Evolutionary conservation across 2,113 vertebrate species (phyloP).

Genomic region (Thunnus maccoyii): DNA sequence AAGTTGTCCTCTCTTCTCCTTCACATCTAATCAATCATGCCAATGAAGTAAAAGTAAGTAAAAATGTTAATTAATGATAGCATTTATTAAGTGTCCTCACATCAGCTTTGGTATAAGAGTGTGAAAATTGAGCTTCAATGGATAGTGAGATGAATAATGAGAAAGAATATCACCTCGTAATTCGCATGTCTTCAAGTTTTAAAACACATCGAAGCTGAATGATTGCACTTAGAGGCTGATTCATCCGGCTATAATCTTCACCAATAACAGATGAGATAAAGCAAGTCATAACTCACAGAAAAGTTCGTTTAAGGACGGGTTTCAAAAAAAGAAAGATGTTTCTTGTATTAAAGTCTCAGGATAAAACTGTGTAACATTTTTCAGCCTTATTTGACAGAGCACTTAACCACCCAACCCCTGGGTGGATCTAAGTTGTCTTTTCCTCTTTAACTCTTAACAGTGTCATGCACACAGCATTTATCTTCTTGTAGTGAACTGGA

Average conservation of each 20-base stretch:
- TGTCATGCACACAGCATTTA: conserved; percentile 50
- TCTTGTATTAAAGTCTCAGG: conserved; percentile 4
- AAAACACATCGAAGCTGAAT: conserved; percentile 29
- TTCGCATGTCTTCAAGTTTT: conserved; percentile 50
- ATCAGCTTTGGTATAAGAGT: conserved; percentile 44
- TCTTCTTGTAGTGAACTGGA: conserved; percentile 56
- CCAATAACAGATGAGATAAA: conserved; percentile 32
- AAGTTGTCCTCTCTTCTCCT: conserved; percentile 36
- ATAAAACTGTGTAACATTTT: conserved; percentile 30
- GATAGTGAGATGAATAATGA: conserved; percentile 44
- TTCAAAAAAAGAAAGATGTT: background rate
- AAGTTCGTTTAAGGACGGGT: conserved; percentile 46
- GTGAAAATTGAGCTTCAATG: conserved; percentile 45
- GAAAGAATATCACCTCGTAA: conserved; percentile 49
- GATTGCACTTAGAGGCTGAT: conserved; percentile 43
- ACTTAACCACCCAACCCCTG: conserved; percentile 29
- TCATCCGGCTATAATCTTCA: conserved; percentile 16
- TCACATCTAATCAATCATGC: conserved; percentile 45
- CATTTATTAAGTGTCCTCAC: conserved; percentile 23
- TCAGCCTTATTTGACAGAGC: conserved; percentile 36
- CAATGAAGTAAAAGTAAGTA: conserved; percentile 21
- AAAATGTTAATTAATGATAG: conserved; percentile 34
- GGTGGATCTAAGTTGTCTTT: conserved; percentile 35
- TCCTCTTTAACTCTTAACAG: conserved; percentile 45
- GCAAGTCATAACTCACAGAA: conserved; percentile 18